Evolutionary conservation across 2,888 invertebrate genomes (phyloP).

Genomic region (Leptinotarsa tumamoca): DNA sequence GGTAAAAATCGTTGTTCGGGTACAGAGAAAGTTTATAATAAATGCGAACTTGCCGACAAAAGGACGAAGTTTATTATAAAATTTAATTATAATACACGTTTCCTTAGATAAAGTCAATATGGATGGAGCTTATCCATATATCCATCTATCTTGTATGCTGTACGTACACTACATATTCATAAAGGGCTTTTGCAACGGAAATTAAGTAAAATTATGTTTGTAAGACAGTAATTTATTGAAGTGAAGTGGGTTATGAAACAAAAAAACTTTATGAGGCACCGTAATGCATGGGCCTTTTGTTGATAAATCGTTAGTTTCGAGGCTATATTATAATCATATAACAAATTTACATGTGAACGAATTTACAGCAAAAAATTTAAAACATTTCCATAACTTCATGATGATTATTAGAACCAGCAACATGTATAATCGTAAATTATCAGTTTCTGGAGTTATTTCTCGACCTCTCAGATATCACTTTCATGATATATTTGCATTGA

Average conservation of each 20-base stretch:
- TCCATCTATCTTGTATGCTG: background rate
- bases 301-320: no score
- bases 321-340: no score
- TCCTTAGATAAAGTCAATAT: conserved; percentile 17
- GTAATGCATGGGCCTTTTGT: no score
- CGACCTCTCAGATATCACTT: no score
- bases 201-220: background rate
- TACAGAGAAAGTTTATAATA: conserved; percentile 26
- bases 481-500: no score
- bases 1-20: conserved; percentile 14
- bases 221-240: background rate
- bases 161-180: conserved; percentile 6
- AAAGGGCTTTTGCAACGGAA: conserved; percentile 9
- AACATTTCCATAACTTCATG: no score
- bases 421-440: no score
- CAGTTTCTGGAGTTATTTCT: no score
- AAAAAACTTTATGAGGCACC: background rate
- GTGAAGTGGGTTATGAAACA: background rate
- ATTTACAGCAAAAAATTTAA: no score
- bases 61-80: conserved; percentile 13
- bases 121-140: background rate
- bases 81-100: conserved; percentile 9
- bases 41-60: conserved; percentile 24
- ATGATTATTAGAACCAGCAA: no score
- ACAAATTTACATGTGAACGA: no score